phyloP scores from a whole-genome alignment of 2,888 invertebrate species.

The Cinara cedri region DNA sequence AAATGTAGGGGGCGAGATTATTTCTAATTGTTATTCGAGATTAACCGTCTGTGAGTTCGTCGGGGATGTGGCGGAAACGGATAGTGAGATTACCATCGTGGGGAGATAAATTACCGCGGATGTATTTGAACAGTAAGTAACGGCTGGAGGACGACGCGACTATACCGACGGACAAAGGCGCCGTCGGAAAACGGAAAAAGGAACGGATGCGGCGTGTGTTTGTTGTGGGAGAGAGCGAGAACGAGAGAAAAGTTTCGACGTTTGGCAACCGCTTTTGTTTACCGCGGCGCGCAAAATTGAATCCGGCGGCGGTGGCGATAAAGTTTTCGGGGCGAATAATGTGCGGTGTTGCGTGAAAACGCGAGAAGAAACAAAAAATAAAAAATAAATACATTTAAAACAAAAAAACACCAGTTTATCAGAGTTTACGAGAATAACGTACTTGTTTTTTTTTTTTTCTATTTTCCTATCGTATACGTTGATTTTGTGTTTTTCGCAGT shows the following conservation, averaged over 20 bases:
- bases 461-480: not conserved
- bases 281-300: not conserved
- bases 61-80: not conserved
- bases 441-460: too few species aligned
- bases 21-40: not conserved
- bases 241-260: not conserved
- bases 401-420: too few species aligned
- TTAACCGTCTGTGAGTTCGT: not conserved
- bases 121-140: conserved; percentile 23
- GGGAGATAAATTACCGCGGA: conserved; percentile 35
- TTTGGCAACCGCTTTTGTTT: conserved; percentile 8
- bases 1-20: too few species aligned
- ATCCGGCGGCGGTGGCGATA: not conserved
- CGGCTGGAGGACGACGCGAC: not conserved
- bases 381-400: too few species aligned
- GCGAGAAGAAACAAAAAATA: not conserved
- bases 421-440: too few species aligned
- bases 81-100: conserved; percentile 17
- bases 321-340: not conserved
- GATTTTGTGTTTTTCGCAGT: conserved; percentile 56
- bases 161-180: too few species aligned
- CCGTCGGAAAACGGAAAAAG: not conserved
- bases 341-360: not conserved
- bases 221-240: not conserved
- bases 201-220: not conserved